Conservation (phyloP, 1,140 invertebrate genomes). For the Muscidifurax raptorellus region DNA sequence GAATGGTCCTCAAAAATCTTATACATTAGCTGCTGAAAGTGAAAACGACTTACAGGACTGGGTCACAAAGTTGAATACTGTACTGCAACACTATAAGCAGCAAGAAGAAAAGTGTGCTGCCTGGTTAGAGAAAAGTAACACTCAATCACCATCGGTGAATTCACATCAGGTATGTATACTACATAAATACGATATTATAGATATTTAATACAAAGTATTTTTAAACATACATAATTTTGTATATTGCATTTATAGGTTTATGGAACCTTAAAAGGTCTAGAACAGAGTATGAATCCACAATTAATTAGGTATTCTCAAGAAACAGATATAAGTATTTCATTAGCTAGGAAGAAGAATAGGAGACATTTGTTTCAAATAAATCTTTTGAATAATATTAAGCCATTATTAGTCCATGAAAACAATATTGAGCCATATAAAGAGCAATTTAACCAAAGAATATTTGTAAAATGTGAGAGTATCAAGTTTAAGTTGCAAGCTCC, state of each 20-base stretch:
- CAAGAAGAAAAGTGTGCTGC: slow-evolving; percentile 83
- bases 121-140: slow-evolving; percentile 78
- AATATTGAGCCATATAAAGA: slow-evolving; percentile 84
- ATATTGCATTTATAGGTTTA: slow-evolving; percentile 63
- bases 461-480: slow-evolving; percentile 89
- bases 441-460: slow-evolving; percentile 89
- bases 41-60: slow-evolving; percentile 91
- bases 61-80: slow-evolving; percentile 83
- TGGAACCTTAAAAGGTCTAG: slow-evolving; percentile 89
- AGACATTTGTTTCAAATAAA: slow-evolving; percentile 83
- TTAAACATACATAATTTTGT: slow-evolving; percentile 13
- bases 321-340: slow-evolving; percentile 89
- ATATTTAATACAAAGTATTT: background rate
- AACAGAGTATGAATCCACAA: slow-evolving; percentile 93
- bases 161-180: slow-evolving; percentile 64
- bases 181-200: slow-evolving; percentile 22
- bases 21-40: slow-evolving; percentile 90
- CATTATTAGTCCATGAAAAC: slow-evolving; percentile 55
- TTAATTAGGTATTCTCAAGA: slow-evolving; percentile 92
- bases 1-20: slow-evolving; percentile 87
- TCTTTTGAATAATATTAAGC: slow-evolving; percentile 75
- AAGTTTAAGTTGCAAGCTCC: slow-evolving; percentile 89
- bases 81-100: slow-evolving; percentile 85
- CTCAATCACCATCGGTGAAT: slow-evolving; percentile 78
- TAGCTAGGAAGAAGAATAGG: slow-evolving; percentile 85